phyloP scores from a whole-genome alignment of 2,888 invertebrate species.

The Oscheius sp. region DNA sequence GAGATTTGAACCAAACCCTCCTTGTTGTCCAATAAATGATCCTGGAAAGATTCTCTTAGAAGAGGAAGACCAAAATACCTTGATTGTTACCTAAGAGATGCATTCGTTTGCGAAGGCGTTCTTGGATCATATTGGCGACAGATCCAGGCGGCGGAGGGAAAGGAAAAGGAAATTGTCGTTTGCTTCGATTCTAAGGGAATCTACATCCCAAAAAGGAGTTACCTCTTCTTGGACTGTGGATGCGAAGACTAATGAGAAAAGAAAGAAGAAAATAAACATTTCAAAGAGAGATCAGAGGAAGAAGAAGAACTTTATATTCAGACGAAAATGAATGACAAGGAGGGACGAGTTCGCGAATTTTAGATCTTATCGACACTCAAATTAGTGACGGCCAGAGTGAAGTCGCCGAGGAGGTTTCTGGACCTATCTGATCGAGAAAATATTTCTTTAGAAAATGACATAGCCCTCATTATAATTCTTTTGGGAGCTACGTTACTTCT shows the following conservation, averaged over 20 bases:
- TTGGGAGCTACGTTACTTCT: too few species aligned
- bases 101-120: not conserved
- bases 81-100: not conserved
- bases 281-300: not conserved
- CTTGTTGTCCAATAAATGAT: too few species aligned
- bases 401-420: too few species aligned
- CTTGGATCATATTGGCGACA: not conserved
- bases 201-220: not conserved
- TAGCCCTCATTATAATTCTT: too few species aligned
- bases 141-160: not conserved
- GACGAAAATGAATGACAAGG: not conserved
- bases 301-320: not conserved
- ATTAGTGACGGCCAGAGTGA: too few species aligned
- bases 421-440: too few species aligned
- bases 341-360: not conserved
- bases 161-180: slow-evolving; percentile 1
- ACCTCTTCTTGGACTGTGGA: too few species aligned
- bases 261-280: not conserved
- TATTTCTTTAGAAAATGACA: too few species aligned
- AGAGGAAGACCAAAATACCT: not conserved
- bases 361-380: too few species aligned
- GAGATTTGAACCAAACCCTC: not conserved
- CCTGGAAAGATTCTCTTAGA: not conserved
- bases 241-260: not conserved
- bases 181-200: not conserved